Evolutionary conservation across 1,140 invertebrate species (phyloP).

Genomic region (Leguminivora glycinivorella): DNA sequence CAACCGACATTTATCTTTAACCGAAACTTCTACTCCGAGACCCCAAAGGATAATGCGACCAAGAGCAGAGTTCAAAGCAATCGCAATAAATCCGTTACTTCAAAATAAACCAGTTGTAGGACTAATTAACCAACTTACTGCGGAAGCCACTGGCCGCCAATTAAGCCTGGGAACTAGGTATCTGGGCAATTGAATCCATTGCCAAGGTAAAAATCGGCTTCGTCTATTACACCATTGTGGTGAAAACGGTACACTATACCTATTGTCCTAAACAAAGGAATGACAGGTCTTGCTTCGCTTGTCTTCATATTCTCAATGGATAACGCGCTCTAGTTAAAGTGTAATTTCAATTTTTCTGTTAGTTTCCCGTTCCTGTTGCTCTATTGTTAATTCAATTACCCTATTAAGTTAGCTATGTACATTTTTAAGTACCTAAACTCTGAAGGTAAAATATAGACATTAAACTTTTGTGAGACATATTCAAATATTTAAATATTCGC

Average conservation of each 20-base stretch:
- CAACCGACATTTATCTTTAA: neutral
- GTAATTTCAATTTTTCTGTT: constrained; percentile 37
- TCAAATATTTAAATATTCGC: no score
- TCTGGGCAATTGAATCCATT: constrained; percentile 40
- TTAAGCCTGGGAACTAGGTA: constrained; percentile 50
- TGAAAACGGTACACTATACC: constrained; percentile 38
- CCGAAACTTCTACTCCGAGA: neutral
- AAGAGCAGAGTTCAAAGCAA: neutral
- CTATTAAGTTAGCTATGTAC: neutral
- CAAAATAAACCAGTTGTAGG: neutral
- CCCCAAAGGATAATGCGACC: neutral
- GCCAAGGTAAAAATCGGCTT: constrained; percentile 46
- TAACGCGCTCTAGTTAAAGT: constrained; percentile 44
- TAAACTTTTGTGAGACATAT: no score
- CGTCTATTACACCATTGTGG: constrained; percentile 29
- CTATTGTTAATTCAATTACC: constrained; percentile 10
- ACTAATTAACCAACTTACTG: constrained; percentile 9
- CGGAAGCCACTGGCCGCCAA: constrained; percentile 36
- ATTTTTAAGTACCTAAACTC: no score
- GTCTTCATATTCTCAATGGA: constrained; percentile 37
- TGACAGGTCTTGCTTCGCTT: constrained; percentile 43
- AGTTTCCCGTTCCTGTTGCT: neutral
- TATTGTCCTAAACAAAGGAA: constrained; percentile 62
- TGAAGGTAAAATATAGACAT: no score
- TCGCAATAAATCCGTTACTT: neutral